Percentiles rank a stretch among this genome's conserved stretches.
Conservation (phyloP, 2,888 invertebrate species). For the Cosmia pyralina region DNA sequence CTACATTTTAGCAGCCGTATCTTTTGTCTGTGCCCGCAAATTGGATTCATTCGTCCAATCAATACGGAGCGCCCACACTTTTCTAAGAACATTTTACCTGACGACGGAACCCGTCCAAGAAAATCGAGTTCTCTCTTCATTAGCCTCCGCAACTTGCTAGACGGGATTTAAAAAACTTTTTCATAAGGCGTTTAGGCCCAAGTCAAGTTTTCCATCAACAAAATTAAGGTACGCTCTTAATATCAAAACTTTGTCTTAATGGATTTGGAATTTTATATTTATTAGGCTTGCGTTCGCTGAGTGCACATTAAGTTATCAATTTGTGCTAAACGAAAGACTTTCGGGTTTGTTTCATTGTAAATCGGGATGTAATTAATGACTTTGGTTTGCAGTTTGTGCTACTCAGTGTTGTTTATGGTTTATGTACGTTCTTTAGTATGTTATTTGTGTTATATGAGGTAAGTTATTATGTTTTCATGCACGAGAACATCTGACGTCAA, state of each 20-base stretch:
- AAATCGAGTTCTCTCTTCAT: slow-evolving; percentile 87
- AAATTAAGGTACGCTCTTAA: slow-evolving; percentile 87
- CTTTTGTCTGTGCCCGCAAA: slow-evolving; percentile 69
- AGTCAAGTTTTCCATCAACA: slow-evolving; percentile 88
- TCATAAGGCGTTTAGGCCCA: slow-evolving; percentile 82
- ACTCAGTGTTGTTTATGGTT: slow-evolving; percentile 8
- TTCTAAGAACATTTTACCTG: slow-evolving; percentile 46
- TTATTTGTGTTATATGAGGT: background rate
- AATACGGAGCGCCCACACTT: slow-evolving; percentile 68
- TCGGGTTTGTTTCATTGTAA: slow-evolving; percentile 59
- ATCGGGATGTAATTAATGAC: slow-evolving; percentile 51
- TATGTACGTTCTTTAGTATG: slow-evolving; percentile 3
- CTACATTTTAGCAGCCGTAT: slow-evolving; percentile 30
- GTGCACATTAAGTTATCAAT: slow-evolving; percentile 77
- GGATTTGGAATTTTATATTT: slow-evolving; percentile 88
- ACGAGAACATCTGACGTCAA: background rate
- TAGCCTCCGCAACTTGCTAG: slow-evolving; percentile 77
- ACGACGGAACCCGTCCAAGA: slow-evolving; percentile 67
- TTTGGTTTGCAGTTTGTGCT: slow-evolving; percentile 35
- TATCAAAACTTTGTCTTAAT: slow-evolving; percentile 87
- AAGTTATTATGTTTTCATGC: background rate
- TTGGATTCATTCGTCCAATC: slow-evolving; percentile 80
- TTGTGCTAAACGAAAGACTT: slow-evolving; percentile 69
- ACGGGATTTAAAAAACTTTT: slow-evolving; percentile 81
- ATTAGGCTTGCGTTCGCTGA: slow-evolving; percentile 68